Percentiles rank a stretch among this genome's conserved stretches.
phyloP scores from a whole-genome alignment of 2,113 vertebrate genomes.

The Neofelis nebulosa region DNA sequence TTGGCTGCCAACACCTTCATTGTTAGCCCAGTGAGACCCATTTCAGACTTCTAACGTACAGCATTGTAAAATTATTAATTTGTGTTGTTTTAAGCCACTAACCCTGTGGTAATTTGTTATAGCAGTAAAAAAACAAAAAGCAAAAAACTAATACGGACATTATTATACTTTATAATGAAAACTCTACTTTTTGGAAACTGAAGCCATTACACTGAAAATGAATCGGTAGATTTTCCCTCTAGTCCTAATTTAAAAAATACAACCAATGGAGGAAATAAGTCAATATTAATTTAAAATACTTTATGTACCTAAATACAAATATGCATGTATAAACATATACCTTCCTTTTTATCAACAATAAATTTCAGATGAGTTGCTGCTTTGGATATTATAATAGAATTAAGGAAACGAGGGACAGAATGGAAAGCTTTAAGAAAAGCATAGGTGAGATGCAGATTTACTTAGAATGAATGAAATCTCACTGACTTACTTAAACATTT shows the following conservation, averaged over 20 bases:
- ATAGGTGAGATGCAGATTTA: not conserved
- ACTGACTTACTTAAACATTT: conserved; percentile 31
- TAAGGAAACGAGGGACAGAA: not conserved
- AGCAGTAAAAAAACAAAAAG: not conserved
- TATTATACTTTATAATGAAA: conserved; percentile 17
- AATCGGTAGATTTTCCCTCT: conserved; percentile 27
- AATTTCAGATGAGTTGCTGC: not conserved
- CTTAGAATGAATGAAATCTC: not conserved
- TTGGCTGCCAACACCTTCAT: not conserved
- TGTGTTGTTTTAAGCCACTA: not conserved
- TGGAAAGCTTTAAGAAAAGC: not conserved
- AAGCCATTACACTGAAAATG: conserved; percentile 44
- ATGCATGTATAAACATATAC: not conserved
- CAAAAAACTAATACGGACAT: conserved; percentile 7
- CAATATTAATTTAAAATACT: conserved; percentile 36
- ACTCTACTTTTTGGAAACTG: conserved; percentile 20
- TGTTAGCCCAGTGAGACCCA: not conserved
- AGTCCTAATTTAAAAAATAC: conserved; percentile 2
- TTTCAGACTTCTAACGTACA: not conserved
- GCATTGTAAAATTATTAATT: not conserved
- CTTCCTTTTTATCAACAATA: not conserved
- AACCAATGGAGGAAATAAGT: not conserved
- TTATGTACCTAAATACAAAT: not conserved
- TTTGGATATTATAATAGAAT: conserved; percentile 10
- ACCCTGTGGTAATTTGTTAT: not conserved